Percentiles rank a stretch among this genome's conserved stretches.
These are phyloP conservation scores for Eulemur mongoz DNA, from an alignment of 2,797 vertebrate genomes.

Conservation along the genomic window DNA sequence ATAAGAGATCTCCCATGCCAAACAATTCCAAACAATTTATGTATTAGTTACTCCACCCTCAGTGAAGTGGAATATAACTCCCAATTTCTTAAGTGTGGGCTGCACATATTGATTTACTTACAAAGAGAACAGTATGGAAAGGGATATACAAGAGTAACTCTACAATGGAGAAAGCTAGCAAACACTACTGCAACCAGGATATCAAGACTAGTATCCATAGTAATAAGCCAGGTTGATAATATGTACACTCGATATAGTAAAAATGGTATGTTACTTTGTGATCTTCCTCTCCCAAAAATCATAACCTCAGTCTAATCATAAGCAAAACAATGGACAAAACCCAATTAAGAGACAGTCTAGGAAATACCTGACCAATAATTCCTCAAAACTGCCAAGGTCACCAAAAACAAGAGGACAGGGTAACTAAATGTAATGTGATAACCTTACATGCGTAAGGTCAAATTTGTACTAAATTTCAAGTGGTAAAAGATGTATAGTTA, in stretches of 20 bases:
- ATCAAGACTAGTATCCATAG: neutral
- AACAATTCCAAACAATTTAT: neutral
- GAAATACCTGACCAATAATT: neutral
- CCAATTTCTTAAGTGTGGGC: neutral
- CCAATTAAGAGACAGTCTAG: neutral
- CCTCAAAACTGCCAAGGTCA: neutral
- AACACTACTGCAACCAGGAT: neutral
- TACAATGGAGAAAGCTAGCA: neutral
- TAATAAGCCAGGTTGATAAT: neutral
- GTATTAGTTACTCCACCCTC: neutral
- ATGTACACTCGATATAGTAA: neutral
- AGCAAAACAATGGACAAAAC: neutral
- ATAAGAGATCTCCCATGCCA: neutral
- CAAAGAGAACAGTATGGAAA: neutral
- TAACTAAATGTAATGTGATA: neutral
- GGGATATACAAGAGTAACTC: too few relatives aligned
- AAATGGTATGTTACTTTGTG: neutral
- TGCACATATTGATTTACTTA: neutral
- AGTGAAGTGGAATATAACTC: neutral
- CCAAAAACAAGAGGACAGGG: neutral
- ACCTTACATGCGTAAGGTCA: too few relatives aligned
- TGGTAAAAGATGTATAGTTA: neutral
- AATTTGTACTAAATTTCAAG: neutral
- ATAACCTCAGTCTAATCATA: neutral
- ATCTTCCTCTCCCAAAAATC: neutral